Evolutionary conservation across 2,797 vertebrate genomes (phyloP).

Genomic region (Buceros bicornis): DNA sequence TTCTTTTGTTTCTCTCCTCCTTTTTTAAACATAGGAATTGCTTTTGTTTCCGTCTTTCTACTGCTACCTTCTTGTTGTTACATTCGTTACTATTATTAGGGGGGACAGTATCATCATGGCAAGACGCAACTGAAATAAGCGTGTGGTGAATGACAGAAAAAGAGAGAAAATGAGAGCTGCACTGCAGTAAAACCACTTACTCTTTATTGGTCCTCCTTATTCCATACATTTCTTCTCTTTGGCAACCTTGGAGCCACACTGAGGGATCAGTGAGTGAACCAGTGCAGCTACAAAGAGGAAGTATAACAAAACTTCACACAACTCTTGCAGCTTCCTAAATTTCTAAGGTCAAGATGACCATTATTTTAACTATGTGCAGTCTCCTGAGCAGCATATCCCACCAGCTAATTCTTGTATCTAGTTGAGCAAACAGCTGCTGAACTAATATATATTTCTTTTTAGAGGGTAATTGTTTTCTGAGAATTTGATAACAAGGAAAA

Average conservation of each 20-base stretch:
- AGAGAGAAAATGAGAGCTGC: neutral
- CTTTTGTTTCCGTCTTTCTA: neutral
- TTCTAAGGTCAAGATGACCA: neutral
- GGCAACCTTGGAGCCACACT: neutral
- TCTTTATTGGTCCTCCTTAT: neutral
- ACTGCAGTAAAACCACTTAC: neutral
- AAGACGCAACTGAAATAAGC: neutral
- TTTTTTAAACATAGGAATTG: neutral
- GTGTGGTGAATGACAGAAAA: neutral
- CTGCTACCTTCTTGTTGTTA: neutral
- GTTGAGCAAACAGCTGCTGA: neutral
- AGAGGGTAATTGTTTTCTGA: neutral
- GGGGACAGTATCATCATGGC: neutral
- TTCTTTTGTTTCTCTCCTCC: neutral
- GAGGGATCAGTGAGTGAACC: neutral
- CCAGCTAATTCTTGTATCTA: neutral
- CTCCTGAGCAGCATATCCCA: neutral
- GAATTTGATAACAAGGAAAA: neutral
- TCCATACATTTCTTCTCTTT: neutral
- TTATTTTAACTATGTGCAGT: neutral
- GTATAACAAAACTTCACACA: neutral
- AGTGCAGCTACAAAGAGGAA: neutral
- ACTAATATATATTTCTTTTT: neutral
- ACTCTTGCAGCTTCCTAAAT: neutral
- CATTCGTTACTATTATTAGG: neutral